A percentile compares a stretch with the other conserved stretches of the same genome.
These are phyloP conservation scores for Eurosta solidaginis DNA, from an alignment of 1,140 invertebrate species.

Conservation along the genomic window DNA sequence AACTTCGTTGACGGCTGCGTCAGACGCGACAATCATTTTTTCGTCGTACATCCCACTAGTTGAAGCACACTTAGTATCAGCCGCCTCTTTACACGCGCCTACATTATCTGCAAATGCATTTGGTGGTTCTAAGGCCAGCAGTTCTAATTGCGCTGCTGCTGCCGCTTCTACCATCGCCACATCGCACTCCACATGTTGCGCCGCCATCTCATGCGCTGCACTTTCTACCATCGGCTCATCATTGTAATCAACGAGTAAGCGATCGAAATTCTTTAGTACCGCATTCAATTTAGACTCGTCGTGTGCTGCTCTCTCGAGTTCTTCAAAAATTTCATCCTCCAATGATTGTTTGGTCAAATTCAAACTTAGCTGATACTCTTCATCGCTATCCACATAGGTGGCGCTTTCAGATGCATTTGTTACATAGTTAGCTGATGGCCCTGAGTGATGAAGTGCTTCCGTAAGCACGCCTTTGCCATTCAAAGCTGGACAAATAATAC, in stretches of 20 bases:
- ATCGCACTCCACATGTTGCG: background rate
- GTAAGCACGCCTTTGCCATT: background rate
- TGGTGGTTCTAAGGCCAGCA: background rate
- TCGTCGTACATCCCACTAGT: too few species aligned
- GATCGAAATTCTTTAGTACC: slow-evolving; percentile 69
- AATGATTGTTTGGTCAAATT: slow-evolving; percentile 52
- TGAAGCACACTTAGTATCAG: too few species aligned
- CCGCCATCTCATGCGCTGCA: background rate
- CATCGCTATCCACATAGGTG: slow-evolving; percentile 50
- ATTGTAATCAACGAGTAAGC: slow-evolving; percentile 62
- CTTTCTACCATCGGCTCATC: slow-evolving; percentile 45
- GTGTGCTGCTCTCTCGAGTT: slow-evolving; percentile 59
- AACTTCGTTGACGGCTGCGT: too few species aligned
- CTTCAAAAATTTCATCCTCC: slow-evolving; percentile 57
- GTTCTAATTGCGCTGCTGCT: background rate
- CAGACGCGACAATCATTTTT: too few species aligned
- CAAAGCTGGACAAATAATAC: background rate
- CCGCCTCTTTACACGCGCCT: background rate
- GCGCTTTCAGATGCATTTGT: background rate
- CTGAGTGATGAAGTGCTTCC: background rate
- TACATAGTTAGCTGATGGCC: too few species aligned
- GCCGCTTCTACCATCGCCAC: background rate
- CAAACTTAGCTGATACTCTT: slow-evolving; percentile 48
- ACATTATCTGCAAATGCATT: background rate
- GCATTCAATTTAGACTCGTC: slow-evolving; percentile 65